Conservation (phyloP, 2,797 vertebrate species). For the Enteromius afrohamiltoni region DNA sequence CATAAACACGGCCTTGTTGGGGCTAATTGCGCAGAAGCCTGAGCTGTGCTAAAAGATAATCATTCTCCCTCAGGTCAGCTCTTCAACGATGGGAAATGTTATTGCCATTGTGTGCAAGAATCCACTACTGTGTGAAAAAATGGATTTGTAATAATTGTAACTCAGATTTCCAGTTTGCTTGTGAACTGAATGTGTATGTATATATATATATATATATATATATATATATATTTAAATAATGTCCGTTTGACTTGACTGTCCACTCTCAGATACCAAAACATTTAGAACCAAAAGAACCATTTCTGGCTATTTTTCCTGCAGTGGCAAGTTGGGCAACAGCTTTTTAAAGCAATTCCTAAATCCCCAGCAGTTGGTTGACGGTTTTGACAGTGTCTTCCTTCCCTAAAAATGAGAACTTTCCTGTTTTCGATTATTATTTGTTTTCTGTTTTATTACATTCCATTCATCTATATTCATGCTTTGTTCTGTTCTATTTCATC, state of each 20-base stretch:
- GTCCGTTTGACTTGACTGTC: neutral
- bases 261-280: neutral
- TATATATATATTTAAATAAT: neutral
- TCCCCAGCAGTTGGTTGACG: neutral
- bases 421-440: neutral
- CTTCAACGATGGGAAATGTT: neutral
- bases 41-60: conserved; percentile 25
- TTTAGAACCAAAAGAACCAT: neutral
- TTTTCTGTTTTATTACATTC: neutral
- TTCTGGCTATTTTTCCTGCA: neutral
- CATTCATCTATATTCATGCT: neutral
- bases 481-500: neutral
- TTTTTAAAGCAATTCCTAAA: conserved; percentile 21
- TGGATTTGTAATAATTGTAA: neutral
- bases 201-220: neutral
- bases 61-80: neutral
- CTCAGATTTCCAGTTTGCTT: neutral
- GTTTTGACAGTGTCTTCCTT: neutral
- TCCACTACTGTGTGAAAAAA: neutral
- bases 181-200: neutral
- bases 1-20: conserved; percentile 42
- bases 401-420: neutral
- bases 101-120: neutral
- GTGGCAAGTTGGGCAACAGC: neutral
- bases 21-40: conserved; percentile 27